Conservation (phyloP, 2,113 vertebrate genomes). For the Bufo bufo region DNA sequence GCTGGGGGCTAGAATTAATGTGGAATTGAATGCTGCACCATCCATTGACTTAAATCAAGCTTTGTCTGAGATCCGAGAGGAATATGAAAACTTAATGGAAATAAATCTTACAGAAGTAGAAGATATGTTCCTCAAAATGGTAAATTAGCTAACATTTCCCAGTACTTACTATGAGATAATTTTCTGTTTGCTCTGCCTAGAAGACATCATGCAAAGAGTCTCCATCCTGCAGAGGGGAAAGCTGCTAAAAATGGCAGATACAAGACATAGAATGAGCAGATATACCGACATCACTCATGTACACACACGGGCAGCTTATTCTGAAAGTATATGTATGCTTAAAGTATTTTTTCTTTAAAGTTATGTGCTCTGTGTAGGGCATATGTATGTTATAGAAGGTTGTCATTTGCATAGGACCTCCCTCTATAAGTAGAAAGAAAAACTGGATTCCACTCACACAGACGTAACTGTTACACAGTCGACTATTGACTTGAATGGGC, state of each 20-base stretch:
- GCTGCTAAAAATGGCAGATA: no score
- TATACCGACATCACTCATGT: no score
- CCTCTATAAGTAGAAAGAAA: not conserved
- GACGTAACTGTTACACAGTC: not conserved
- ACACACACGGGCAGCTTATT: no score
- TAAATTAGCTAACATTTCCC: not conserved
- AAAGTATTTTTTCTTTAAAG: no score
- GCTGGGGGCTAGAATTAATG: slow-evolving; percentile 66
- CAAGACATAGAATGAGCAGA: no score
- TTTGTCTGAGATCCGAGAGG: slow-evolving; percentile 68
- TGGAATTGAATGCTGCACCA: slow-evolving; percentile 67
- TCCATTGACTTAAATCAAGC: slow-evolving; percentile 63
- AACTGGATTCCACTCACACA: no score
- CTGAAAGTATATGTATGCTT: no score
- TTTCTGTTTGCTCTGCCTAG: no score
- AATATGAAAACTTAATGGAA: slow-evolving; percentile 66
- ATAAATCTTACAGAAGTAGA: slow-evolving; percentile 67
- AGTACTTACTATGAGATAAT: not conserved
- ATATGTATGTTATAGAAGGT: not conserved
- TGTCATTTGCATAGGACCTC: not conserved
- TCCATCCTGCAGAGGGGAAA: no score
- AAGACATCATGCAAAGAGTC: no score
- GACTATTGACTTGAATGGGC: not conserved
- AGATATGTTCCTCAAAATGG: slow-evolving; percentile 70
- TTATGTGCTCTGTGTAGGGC: no score